These are phyloP conservation scores for Bagarius yarrelli DNA, from an alignment of 2,113 vertebrate genomes.

Conservation along the genomic window DNA sequence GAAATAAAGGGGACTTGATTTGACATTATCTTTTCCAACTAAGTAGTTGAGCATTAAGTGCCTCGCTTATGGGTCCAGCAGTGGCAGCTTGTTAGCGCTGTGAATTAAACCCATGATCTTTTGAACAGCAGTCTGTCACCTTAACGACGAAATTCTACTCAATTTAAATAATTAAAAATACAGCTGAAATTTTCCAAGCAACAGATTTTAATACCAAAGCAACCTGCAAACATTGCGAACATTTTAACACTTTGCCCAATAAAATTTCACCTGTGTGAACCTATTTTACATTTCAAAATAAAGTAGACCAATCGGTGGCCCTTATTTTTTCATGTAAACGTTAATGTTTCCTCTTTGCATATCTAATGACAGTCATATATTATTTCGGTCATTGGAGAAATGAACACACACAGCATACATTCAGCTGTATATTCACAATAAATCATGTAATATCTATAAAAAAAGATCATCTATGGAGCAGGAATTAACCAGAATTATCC, in stretches of 20 bases:
- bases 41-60: no score
- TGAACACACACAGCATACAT: conserved; percentile 31
- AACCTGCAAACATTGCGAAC: no score
- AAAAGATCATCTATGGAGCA: conserved; percentile 14
- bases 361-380: conserved; percentile 20
- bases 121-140: no score
- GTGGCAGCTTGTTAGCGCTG: no score
- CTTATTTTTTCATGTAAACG: conserved; percentile 21
- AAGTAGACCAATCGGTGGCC: conserved; percentile 9
- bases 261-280: background rate
- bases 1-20: no score
- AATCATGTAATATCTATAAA: conserved; percentile 28
- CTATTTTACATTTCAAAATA: conserved; percentile 6
- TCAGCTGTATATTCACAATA: conserved; percentile 39
- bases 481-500: conserved; percentile 11
- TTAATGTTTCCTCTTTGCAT: conserved; percentile 32
- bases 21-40: no score
- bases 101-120: no score
- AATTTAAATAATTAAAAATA: no score
- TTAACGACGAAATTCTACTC: no score
- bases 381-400: conserved; percentile 24
- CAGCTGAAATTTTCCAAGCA: no score
- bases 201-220: no score
- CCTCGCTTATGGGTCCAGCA: no score
- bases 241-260: background rate